Percentiles rank a stretch among this genome's conserved stretches.
phyloP scores from a whole-genome alignment of 1,140 invertebrate genomes.

The Adoxophyes honmai region DNA sequence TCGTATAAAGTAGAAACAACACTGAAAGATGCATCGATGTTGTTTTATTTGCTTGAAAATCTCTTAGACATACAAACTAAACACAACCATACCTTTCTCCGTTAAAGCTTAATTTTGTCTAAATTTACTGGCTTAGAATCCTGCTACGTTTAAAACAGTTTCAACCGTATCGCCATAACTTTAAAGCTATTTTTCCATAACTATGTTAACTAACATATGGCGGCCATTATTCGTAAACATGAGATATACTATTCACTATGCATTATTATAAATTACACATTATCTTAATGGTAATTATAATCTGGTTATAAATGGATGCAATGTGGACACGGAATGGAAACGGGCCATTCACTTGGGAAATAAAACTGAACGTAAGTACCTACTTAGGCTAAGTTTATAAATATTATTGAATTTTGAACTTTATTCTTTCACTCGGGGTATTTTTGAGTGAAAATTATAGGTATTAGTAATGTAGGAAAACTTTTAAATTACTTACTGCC shows the following conservation, averaged over 20 bases:
- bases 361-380: too few species aligned
- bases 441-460: too few species aligned
- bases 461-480: too few species aligned
- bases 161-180: background rate
- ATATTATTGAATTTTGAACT: too few species aligned
- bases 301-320: constrained; percentile 18
- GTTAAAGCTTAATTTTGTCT: constrained; percentile 10
- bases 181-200: background rate
- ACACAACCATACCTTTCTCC: too few species aligned
- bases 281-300: constrained; percentile 45
- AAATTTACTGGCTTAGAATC: background rate
- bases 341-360: background rate
- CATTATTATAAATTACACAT: constrained; percentile 31
- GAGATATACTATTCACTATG: constrained; percentile 30
- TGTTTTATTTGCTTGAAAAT: background rate
- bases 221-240: constrained; percentile 27
- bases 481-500: too few species aligned
- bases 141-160: background rate
- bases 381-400: too few species aligned
- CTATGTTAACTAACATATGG: constrained; percentile 28
- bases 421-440: too few species aligned
- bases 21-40: background rate
- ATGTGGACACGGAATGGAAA: background rate
- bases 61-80: background rate
- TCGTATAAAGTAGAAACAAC: background rate